phyloP scores from a whole-genome alignment of 2,113 vertebrate genomes.

The Canis aureus region DNA sequence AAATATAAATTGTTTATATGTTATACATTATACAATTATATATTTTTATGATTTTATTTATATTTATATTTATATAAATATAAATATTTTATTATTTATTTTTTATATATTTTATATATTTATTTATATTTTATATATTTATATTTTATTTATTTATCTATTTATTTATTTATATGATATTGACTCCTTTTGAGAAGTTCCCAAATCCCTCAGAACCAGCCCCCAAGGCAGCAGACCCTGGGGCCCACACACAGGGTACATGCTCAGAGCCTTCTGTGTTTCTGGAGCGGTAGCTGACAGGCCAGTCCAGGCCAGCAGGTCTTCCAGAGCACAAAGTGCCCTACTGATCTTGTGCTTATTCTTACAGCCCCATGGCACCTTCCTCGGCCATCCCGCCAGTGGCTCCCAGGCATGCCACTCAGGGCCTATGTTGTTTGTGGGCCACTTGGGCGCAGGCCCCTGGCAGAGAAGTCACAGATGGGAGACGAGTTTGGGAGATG shows the following conservation, averaged over 20 bases:
- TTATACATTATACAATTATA: too few relatives aligned
- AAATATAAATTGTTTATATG: too few relatives aligned
- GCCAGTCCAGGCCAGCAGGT: not conserved
- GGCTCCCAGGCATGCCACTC: not conserved
- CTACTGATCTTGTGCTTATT: not conserved
- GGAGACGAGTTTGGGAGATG: not conserved
- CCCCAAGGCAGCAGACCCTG: not conserved
- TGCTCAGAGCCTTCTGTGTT: not conserved
- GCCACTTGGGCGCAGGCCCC: not conserved
- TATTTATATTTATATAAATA: too few relatives aligned
- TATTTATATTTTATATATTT: too few relatives aligned
- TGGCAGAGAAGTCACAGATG: not conserved
- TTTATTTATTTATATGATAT: too few relatives aligned
- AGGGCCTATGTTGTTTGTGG: not conserved
- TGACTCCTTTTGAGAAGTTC: constrained; percentile 16
- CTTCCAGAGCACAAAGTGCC: not conserved
- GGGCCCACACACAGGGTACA: not conserved
- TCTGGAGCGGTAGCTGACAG: not conserved
- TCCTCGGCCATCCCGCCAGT: not conserved
- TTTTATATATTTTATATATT: too few relatives aligned
- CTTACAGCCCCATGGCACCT: rapidly evolving
- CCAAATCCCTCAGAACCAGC: not conserved
- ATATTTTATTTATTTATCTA: too few relatives aligned
- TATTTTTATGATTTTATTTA: too few relatives aligned
- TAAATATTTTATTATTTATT: too few relatives aligned